Evolutionary conservation across 2,113 vertebrate species (phyloP).

Genomic region (Peromyscus polionotus): DNA sequence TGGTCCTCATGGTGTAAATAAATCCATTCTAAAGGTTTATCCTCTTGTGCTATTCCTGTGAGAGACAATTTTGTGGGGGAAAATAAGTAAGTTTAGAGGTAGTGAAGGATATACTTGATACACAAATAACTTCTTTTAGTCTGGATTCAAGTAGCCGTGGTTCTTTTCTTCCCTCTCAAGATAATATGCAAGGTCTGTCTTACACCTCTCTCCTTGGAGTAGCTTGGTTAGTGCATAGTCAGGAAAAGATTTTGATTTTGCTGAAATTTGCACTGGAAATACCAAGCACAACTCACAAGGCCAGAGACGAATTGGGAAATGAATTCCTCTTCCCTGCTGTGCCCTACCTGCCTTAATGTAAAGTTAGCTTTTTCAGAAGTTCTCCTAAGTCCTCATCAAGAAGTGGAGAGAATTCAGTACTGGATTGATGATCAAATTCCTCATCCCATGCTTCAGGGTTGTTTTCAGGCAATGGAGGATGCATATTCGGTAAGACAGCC

Average conservation of each 20-base stretch:
- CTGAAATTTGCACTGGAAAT: neutral
- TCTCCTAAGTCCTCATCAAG: neutral
- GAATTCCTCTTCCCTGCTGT: fast-evolving
- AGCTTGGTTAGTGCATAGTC: neutral
- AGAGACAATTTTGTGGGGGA: neutral
- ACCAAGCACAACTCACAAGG: neutral
- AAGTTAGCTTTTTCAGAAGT: neutral
- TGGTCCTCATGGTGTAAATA: neutral
- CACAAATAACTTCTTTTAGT: neutral
- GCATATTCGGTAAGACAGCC: neutral
- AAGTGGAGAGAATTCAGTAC: neutral
- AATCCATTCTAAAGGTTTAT: neutral
- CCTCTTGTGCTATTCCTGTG: neutral
- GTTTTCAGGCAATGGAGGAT: neutral
- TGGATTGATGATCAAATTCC: neutral
- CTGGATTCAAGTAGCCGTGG: neutral
- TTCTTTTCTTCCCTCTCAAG: neutral
- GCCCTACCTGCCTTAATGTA: neutral
- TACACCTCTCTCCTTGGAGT: neutral
- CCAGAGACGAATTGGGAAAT: neutral
- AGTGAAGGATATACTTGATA: neutral
- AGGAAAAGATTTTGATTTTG: neutral
- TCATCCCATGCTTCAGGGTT: neutral
- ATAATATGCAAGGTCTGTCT: neutral
- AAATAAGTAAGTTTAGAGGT: neutral